Evolutionary conservation across 2,113 vertebrate genomes (phyloP), one percentile per base, ranked within the genome.

Genomic region (Ochotona princeps): DNA sequence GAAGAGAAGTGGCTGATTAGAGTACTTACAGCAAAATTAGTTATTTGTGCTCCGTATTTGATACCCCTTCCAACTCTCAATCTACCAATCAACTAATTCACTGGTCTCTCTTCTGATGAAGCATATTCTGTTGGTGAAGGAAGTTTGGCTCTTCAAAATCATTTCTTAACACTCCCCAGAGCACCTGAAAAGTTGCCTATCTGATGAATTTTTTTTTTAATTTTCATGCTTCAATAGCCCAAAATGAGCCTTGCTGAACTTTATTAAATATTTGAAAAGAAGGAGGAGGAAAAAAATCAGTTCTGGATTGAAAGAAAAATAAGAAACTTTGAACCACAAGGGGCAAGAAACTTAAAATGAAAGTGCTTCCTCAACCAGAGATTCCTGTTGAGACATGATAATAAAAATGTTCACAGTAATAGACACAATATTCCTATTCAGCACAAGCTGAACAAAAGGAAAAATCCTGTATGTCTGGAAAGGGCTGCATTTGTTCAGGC

Each of bases 191-290:
- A 92, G 73, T 69, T 90, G 47, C 18, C n/a, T 87, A 76, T 30
- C n/a, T 80, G 61, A 54, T 90, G 73, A 87, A 92, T 57, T 54
- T 54, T 54, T 15, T 32, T 38, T 80, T 79, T 94, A 38, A 92
- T 81, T 94, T 81, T 92, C 92, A 91, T 96, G 86, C 67, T 95
- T 75, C 49, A 73, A 51, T 93, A 90, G 91, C 61, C 89, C 74
- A 88, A 92, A 92, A 95, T 95, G 83, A 25, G 32, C 17, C 61
- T 74, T 11, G 35, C 12, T 89, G 63, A 92, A 95, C 90, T 83
- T 95, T 89, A 70, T 91, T 44, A 91, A 94, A 72, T 5, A 76
- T 78, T 89, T n/a, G 74, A 78, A 85, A 92, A 91, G 44, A 32
- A 32, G 7, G 21, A 51, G 28, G 8, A 28, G 65, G 73, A 66